Evolutionary conservation across 2,888 invertebrate genomes (phyloP), one percentile per base, ranked within the genome.

Genomic region (Catonia carolina): DNA sequence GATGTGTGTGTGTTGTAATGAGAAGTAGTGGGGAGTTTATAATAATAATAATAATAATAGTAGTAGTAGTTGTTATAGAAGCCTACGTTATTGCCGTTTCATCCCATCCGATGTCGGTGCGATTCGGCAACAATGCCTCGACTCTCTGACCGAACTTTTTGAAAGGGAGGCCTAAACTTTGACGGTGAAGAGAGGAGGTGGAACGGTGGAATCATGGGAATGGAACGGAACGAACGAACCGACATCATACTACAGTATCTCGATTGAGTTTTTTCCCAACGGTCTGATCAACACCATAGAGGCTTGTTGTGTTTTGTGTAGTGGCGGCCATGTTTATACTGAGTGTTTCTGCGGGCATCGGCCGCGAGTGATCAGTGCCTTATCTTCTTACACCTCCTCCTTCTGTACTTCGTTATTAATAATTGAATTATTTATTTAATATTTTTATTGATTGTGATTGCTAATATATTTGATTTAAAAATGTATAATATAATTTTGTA

Each of bases 231-330:
- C 48, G 48, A 27, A 8, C 27, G 23, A 36, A 36, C 57, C n/a
- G n/a, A n/a, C n/a, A n/a, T n/a, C n/a, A n/a, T n/a, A n/a, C n/a
- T n/a, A 47, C 57, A 2, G 20, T 36, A 36, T 48, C 50, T 27
- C 58, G 39, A 58, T 58, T 50, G 53, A 53, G 53, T 58, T 57
- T 39, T 53, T 58, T 53, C 58, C 53, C 58, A 54, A 53, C 52
- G 20, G 52, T 41, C 39, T 15, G 41, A 52, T 52, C 41, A 52
- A 6, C 37, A 52, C 18, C 37, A 39, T 39, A 27, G 52, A 41
- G 52, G 50, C 56, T n/a, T n/a, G 33, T 53, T 52, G 58, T 58
- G 58, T 51, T 49, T 49, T 18, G 52, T 14, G 22, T 31, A 15
- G 58, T 20, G 49, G 47, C 57, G 45, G 58, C 58, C 58, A 58